Conservation (phyloP, 2,797 vertebrate species). For the Coracias cyanogaster region DNA sequence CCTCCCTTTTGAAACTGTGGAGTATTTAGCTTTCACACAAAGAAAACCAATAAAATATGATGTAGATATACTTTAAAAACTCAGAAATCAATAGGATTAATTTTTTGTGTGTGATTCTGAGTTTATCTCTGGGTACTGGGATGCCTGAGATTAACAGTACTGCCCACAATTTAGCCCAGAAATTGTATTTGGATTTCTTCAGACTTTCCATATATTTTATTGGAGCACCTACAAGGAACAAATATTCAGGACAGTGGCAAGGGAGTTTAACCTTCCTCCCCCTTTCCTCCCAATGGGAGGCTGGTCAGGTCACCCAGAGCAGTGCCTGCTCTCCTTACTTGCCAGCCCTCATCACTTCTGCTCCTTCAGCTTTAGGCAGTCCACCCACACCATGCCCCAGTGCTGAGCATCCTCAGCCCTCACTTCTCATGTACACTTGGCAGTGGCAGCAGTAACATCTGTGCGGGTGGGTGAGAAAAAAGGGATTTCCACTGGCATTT, state of each 20-base stretch:
- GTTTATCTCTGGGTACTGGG: neutral
- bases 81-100: neutral
- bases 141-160: neutral
- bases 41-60: neutral
- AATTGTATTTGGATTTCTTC: neutral
- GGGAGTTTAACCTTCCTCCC: neutral
- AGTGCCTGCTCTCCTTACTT: neutral
- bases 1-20: neutral
- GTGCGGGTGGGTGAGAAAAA: neutral
- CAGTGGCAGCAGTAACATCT: neutral
- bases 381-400: neutral
- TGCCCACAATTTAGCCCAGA: neutral
- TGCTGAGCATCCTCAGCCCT: neutral
- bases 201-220: neutral
- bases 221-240: neutral
- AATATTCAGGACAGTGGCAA: neutral
- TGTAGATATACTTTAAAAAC: neutral
- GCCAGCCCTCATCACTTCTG: neutral
- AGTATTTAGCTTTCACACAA: neutral
- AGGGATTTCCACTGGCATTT: constrained; percentile 1
- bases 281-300: neutral
- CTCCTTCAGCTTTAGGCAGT: neutral
- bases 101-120: neutral
- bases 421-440: neutral
- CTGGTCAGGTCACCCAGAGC: neutral